Percentiles rank a stretch among this genome's conserved stretches.
Conservation (phyloP, 2,113 vertebrate genomes). For the Bungarus multicinctus region DNA sequence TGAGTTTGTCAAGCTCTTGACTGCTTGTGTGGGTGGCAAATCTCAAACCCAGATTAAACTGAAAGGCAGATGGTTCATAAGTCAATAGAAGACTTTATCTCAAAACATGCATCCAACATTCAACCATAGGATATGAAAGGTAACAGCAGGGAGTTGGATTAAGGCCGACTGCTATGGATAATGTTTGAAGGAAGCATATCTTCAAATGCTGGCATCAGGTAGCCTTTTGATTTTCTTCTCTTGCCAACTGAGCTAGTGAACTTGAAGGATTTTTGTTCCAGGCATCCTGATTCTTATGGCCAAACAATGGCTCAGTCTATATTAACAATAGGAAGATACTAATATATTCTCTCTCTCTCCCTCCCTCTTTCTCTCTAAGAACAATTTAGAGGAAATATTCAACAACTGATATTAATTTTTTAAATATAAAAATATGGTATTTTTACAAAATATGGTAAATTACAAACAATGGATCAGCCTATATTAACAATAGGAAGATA, state of each 20-base stretch:
- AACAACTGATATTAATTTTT: too few species aligned
- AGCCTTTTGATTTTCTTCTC: constrained; percentile 40
- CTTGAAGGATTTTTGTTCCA: constrained; percentile 23
- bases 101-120: constrained; percentile 35
- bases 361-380: background rate
- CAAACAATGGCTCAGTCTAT: constrained; percentile 4
- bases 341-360: background rate
- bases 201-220: background rate
- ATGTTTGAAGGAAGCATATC: constrained; percentile 29
- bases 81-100: constrained; percentile 33
- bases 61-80: background rate
- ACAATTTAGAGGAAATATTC: too few species aligned
- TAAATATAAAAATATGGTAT: too few species aligned
- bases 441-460: too few species aligned
- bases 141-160: constrained; percentile 38
- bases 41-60: constrained; percentile 29
- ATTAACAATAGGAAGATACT: background rate
- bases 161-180: constrained; percentile 25
- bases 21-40: background rate
- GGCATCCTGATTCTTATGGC: constrained; percentile 21
- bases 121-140: constrained; percentile 42
- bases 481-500: background rate
- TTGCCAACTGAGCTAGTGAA: constrained; percentile 14
- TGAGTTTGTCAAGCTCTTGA: constrained; percentile 22
- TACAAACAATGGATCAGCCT: constrained; percentile 3